phyloP scores from a whole-genome alignment of 2,888 invertebrate species.

The Drosophila peninsularis region DNA sequence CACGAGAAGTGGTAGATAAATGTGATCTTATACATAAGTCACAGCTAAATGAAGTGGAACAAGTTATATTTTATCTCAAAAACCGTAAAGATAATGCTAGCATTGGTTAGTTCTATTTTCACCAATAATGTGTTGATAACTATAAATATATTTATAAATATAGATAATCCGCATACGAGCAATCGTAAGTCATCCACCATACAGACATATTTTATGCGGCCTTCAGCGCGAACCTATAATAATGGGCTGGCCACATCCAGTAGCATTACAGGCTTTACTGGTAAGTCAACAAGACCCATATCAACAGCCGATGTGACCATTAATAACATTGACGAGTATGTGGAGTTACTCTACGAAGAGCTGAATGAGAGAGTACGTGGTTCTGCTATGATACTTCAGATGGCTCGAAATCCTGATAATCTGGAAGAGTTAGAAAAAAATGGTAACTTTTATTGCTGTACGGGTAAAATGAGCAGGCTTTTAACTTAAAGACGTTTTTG shows the following conservation, averaged over 20 bases:
- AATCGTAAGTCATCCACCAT: conserved; percentile 76
- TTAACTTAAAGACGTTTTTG: conserved; percentile 67
- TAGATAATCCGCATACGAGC: conserved; percentile 80
- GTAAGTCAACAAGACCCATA: conserved; percentile 80
- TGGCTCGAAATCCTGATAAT: conserved; percentile 97
- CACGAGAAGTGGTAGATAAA: conserved; percentile 93
- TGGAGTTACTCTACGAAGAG: conserved; percentile 98
- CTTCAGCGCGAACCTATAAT: conserved; percentile 58
- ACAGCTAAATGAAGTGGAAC: conserved; percentile 93
- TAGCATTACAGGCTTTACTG: conserved; percentile 59
- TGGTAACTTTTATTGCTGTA: conserved; percentile 86
- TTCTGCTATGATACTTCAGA: conserved; percentile 94
- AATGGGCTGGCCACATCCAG: conserved; percentile 24
- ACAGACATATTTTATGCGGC: conserved; percentile 63
- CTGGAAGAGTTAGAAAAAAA: conserved; percentile 96
- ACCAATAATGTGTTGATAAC: not conserved
- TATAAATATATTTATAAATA: conserved; percentile 11
- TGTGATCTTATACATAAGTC: conserved; percentile 94
- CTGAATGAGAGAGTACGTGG: conserved; percentile 96
- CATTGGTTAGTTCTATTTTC: not conserved
- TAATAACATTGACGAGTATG: conserved; percentile 95
- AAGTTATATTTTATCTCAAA: conserved; percentile 93
- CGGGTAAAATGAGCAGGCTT: not conserved
- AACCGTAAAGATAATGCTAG: conserved; percentile 87
- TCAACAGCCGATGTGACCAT: conserved; percentile 89